phyloP scores from a whole-genome alignment of 2,888 invertebrate species.

The Morpho deidamia region DNA sequence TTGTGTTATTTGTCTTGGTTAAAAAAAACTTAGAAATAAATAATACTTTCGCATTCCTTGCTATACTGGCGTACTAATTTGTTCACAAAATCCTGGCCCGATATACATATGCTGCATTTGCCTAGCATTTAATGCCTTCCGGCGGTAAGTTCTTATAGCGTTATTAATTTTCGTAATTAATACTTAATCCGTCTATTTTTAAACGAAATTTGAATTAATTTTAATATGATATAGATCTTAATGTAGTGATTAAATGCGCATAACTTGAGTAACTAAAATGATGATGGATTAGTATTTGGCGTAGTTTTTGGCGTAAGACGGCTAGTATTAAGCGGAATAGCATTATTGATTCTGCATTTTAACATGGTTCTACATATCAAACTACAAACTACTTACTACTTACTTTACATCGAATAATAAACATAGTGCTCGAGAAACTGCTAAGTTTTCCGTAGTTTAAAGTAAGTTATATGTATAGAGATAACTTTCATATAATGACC shows the following conservation, averaged over 20 bases:
- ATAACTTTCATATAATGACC: not conserved
- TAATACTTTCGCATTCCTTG: no score
- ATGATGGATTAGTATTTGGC: slow-evolving; percentile 20
- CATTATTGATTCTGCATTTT: slow-evolving; percentile 41
- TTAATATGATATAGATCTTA: no score
- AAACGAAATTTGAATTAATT: no score
- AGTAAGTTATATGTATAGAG: not conserved
- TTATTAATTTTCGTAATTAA: no score
- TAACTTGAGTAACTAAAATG: slow-evolving; percentile 37
- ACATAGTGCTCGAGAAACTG: slow-evolving; percentile 3
- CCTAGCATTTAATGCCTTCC: no score
- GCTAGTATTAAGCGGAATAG: slow-evolving; percentile 37
- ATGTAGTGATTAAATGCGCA: slow-evolving; percentile 28
- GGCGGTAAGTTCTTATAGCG: no score
- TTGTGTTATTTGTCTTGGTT: no score
- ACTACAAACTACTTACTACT: slow-evolving; percentile 30
- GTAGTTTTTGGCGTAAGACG: slow-evolving; percentile 25
- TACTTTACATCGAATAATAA: slow-evolving; percentile 19
- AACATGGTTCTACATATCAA: slow-evolving; percentile 19
- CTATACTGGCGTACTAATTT: no score
- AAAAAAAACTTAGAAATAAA: no score
- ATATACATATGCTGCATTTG: no score
- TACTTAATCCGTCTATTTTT: no score
- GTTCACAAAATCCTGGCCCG: no score
- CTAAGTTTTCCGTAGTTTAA: not conserved